Evolutionary conservation across 2,797 vertebrate species (phyloP), one percentile per base, ranked within the genome.

Genomic region (Aselliscus stoliczkanus): DNA sequence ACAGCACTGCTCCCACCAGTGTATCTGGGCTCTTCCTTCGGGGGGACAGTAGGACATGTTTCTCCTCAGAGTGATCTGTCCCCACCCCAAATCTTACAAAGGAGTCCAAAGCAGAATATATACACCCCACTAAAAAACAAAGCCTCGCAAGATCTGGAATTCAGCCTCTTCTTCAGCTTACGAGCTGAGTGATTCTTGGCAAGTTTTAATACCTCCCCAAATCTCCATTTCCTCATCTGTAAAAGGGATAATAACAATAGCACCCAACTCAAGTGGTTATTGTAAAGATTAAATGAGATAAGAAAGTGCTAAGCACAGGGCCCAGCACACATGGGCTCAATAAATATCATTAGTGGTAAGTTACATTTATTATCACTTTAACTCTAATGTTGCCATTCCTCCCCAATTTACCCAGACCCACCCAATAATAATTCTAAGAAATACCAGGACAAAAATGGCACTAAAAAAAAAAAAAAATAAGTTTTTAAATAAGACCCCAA

Each of bases 221-320:
- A 11, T 7, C 62, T 79, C 37, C 21, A 67, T 82, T 52, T 56
- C 27, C 62, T 72, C 70, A 42, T 65, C 39, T 84, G 0, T 65
- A 84, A 94, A 34, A 5, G 34, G 23, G 29, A 56, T 73, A 75
- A 72, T 13, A 80, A 75, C 31, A 85, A 72, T 0, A 87, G 44
- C 21, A 69, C 20, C 76, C 72, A 72, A 31, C 39, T 64, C 47
- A 15, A 50, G 65, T 60, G 47, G 47, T 65, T 47, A 83, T 10
- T 56, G 47, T 50, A 47, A 91, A 79, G n/a, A 95, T 73, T 67
- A 75, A 93, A 82, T 50, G 87, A 93, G 23, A 90, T 92, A 37
- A 84, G 7, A 27, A 87, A 69, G 56, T 20, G 1, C 25, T 50
- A 6, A 50, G 27, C 54, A 80, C 39, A 81, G 15, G 58, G 29